Evolutionary conservation across 2,888 invertebrate genomes (phyloP).

Genomic region (Frankliniella intonsa): DNA sequence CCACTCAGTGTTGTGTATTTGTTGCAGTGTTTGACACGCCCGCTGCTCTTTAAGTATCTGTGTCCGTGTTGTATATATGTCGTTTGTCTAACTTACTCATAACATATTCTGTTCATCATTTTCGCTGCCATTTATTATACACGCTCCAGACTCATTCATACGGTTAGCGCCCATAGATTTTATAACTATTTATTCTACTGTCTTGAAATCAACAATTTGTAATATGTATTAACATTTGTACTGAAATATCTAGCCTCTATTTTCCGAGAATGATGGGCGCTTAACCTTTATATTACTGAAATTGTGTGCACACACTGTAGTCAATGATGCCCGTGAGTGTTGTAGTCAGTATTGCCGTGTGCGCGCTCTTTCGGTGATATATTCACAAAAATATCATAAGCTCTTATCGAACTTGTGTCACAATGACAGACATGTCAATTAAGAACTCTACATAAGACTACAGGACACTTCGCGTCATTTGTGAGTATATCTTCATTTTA

Average conservation of each 20-base stretch:
- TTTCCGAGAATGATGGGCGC: not conserved
- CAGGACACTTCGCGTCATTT: slow-evolving; percentile 19
- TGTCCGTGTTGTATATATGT: slow-evolving; percentile 23
- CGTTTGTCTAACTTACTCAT: slow-evolving; percentile 6
- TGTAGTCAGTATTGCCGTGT: slow-evolving; percentile 1
- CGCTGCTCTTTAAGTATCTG: slow-evolving; percentile 24
- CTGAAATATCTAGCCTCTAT: not conserved
- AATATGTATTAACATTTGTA: too few relatives aligned
- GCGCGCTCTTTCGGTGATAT: not conserved
- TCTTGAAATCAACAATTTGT: too few relatives aligned
- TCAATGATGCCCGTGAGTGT: slow-evolving; percentile 14
- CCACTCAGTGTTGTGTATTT: slow-evolving; percentile 24
- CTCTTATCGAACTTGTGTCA: not conserved
- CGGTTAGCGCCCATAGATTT: not conserved
- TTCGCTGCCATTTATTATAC: not conserved
- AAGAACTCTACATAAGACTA: slow-evolving; percentile 5
- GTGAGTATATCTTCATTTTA: slow-evolving; percentile 1
- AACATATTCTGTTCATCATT: not conserved
- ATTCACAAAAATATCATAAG: not conserved
- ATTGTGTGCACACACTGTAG: not conserved
- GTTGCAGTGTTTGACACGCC: slow-evolving; percentile 21
- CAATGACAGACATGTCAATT: slow-evolving; percentile 1
- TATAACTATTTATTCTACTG: too few relatives aligned
- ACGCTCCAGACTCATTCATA: not conserved
- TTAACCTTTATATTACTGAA: not conserved